Conservation (phyloP, 2,113 vertebrate genomes). For the Alethe diademata region DNA sequence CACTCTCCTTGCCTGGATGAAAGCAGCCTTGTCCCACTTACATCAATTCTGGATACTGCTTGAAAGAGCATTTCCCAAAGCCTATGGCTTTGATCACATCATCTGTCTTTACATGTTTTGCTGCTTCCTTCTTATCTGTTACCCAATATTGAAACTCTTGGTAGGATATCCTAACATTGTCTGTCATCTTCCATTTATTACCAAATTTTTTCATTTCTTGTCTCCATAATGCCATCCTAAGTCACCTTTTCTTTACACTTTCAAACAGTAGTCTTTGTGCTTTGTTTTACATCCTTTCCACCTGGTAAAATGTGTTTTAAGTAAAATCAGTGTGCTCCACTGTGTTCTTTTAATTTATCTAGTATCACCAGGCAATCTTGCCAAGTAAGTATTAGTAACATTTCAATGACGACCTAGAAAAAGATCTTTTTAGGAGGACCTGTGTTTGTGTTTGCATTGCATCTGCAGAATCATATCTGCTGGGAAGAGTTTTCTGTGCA, state of each 20-base stretch:
- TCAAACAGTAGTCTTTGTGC: not conserved
- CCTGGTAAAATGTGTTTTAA: not conserved
- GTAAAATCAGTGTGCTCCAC: not conserved
- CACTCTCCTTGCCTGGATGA: not conserved
- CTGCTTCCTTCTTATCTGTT: not conserved
- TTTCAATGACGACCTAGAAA: not conserved
- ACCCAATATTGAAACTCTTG: not conserved
- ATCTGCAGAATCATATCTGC: not conserved
- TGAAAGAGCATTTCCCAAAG: slow-evolving; percentile 17
- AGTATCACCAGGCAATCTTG: not conserved
- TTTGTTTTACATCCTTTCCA: not conserved
- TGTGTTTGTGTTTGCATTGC: not conserved
- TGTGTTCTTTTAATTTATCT: not conserved
- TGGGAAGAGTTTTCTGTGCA: not conserved
- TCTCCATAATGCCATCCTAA: not conserved
- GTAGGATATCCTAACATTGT: not conserved
- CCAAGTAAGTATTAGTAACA: not conserved
- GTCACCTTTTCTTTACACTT: not conserved
- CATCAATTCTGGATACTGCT: not conserved
- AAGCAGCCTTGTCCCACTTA: slow-evolving; percentile 24
- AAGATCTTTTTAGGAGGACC: not conserved
- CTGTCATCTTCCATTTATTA: not conserved
- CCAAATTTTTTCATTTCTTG: not conserved
- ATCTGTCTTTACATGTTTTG: not conserved
- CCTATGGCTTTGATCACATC: slow-evolving; percentile 15